Percentiles rank a stretch among this genome's conserved stretches.
phyloP scores from a whole-genome alignment of 2,113 vertebrate genomes.

The Sula dactylatra region DNA sequence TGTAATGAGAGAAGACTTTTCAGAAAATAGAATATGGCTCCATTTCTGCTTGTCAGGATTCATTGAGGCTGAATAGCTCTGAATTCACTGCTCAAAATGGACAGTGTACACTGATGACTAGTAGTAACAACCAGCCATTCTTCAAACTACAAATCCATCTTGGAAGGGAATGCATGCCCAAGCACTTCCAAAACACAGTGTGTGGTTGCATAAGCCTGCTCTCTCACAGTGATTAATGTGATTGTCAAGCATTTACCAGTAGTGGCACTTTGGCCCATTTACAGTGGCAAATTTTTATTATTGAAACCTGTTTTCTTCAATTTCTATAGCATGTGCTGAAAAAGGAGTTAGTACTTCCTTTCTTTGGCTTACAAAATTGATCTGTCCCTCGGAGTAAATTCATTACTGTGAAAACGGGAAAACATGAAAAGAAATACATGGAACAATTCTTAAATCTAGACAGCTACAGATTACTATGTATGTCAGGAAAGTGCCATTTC shows the following conservation, averaged over 20 bases:
- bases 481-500: background rate
- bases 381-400: background rate
- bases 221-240: slow-evolving; percentile 2
- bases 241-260: background rate
- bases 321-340: background rate
- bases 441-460: background rate
- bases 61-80: background rate
- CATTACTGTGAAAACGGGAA: background rate
- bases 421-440: background rate
- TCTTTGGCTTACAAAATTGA: background rate
- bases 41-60: slow-evolving; percentile 58
- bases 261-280: background rate
- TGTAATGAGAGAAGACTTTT: slow-evolving; percentile 37
- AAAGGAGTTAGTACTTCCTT: background rate
- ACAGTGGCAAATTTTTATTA: background rate
- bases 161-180: background rate
- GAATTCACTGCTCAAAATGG: slow-evolving; percentile 28
- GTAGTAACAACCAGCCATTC: background rate
- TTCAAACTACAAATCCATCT: background rate
- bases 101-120: slow-evolving; percentile 7
- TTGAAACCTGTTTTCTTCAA: background rate
- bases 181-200: background rate
- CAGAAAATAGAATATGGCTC: slow-evolving; percentile 61
- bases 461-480: background rate
- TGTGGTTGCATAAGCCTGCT: background rate